Percentiles rank a stretch among this genome's conserved stretches.
phyloP scores from a whole-genome alignment of 2,113 vertebrate genomes.

The Epinephelus fuscoguttatus region DNA sequence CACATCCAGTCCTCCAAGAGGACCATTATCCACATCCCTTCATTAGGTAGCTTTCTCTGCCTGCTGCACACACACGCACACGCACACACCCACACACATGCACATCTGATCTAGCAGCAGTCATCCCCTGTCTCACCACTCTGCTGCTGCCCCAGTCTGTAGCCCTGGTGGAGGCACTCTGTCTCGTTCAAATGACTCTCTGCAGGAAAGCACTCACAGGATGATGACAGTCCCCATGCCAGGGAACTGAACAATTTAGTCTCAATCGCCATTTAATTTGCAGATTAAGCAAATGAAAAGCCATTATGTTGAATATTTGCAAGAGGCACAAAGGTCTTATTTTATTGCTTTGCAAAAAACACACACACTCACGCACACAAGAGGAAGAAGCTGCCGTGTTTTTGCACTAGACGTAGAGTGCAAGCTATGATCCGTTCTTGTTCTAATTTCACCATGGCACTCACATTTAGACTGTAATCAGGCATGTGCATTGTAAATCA shows the following conservation, averaged over 20 bases:
- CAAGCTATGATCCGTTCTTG: constrained; percentile 55
- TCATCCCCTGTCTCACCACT: constrained; percentile 86
- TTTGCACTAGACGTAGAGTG: constrained; percentile 37
- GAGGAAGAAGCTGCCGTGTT: constrained; percentile 25
- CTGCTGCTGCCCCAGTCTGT: constrained; percentile 93
- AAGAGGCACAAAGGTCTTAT: constrained; percentile 93
- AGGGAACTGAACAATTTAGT: constrained; percentile 85
- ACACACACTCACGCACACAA: constrained; percentile 83
- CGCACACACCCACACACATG: constrained; percentile 18
- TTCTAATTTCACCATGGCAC: constrained; percentile 73
- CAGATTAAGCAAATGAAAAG: constrained; percentile 99
- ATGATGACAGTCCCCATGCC: constrained; percentile 96
- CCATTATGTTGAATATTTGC: constrained; percentile 92
- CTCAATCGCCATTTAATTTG: constrained; percentile 97
- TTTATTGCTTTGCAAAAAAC: constrained; percentile 92
- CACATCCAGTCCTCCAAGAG: constrained; percentile 97
- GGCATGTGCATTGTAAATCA: constrained; percentile 98
- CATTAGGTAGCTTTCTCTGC: constrained; percentile 95
- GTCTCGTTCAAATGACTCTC: constrained; percentile 98
- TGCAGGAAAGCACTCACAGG: constrained; percentile 97
- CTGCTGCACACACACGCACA: constrained; percentile 47
- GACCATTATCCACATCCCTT: constrained; percentile 99
- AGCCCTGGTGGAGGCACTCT: constrained; percentile 94
- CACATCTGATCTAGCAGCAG: constrained; percentile 64
- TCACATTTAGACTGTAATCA: constrained; percentile 95